A percentile compares a stretch with the other conserved stretches of the same genome.
phyloP scores from a whole-genome alignment of 2,113 vertebrate genomes.

The Choloepus hoffmanni region DNA sequence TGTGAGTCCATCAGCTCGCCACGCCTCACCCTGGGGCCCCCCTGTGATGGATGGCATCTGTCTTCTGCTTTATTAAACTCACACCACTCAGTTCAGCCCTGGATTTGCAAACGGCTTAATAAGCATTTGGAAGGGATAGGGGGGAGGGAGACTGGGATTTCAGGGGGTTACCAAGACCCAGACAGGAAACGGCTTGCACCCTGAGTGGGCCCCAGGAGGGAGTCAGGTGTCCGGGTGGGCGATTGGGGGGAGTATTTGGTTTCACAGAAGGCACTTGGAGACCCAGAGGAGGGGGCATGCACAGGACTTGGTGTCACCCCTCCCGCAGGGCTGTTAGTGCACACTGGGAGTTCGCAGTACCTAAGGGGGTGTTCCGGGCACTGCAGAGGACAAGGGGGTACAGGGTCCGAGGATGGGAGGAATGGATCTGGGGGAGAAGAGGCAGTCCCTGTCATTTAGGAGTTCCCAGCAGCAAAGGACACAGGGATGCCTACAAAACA shows the following conservation, averaged over 20 bases:
- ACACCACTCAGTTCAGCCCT: conserved; percentile 84
- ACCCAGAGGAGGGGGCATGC: not conserved
- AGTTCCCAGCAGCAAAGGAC: not conserved
- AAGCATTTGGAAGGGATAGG: conserved; percentile 82
- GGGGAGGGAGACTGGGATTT: conserved; percentile 66
- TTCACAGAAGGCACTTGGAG: conserved; percentile 54
- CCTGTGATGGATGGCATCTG: conserved; percentile 89
- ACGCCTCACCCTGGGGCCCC: conserved; percentile 83
- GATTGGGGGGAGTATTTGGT: not conserved
- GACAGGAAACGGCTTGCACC: conserved; percentile 78
- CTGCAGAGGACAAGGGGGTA: not conserved
- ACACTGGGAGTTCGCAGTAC: not conserved
- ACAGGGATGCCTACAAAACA: not conserved
- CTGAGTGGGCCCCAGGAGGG: conserved; percentile 60
- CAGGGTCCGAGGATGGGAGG: not conserved
- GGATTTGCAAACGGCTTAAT: conserved; percentile 90
- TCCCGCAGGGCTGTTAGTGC: not conserved
- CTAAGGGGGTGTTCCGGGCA: too few species aligned
- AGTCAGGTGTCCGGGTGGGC: conserved; percentile 68
- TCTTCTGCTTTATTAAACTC: conserved; percentile 90
- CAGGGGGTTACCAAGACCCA: conserved; percentile 80
- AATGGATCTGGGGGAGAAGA: not conserved
- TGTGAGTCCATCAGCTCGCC: conserved; percentile 67
- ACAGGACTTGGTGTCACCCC: not conserved
- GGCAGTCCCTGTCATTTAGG: not conserved